phyloP scores from a whole-genome alignment of 2,888 invertebrate genomes.

The Tubulanus polymorphus region DNA sequence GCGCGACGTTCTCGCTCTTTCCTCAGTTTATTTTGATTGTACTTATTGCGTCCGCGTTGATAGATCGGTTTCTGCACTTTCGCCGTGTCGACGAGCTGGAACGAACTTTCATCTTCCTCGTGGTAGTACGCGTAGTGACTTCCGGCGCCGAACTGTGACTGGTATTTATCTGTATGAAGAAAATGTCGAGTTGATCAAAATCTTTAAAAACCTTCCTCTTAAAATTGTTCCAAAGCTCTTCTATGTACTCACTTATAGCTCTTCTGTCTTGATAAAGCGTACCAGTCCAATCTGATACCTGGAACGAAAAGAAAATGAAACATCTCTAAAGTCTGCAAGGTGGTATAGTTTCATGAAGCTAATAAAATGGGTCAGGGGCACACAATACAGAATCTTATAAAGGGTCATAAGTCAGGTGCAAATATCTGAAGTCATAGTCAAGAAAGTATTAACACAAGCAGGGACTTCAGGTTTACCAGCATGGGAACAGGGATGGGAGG shows the following conservation, averaged over 20 bases:
- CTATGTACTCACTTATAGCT: slow-evolving; percentile 61
- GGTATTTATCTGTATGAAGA: slow-evolving; percentile 45
- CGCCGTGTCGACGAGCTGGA: slow-evolving; percentile 95
- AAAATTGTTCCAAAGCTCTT: background rate
- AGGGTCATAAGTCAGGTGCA: too few species aligned
- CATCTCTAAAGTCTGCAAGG: background rate
- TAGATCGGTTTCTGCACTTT: slow-evolving; percentile 61
- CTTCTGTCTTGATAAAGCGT: slow-evolving; percentile 88
- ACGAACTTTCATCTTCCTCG: slow-evolving; percentile 97
- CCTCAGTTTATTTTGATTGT: slow-evolving; percentile 62
- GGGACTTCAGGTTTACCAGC: too few species aligned
- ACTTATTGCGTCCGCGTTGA: slow-evolving; percentile 72
- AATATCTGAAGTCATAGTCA: too few species aligned
- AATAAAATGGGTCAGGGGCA: too few species aligned
- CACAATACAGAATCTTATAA: too few species aligned
- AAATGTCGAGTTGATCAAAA: slow-evolving; percentile 7
- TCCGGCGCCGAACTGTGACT: slow-evolving; percentile 58
- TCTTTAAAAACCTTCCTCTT: background rate
- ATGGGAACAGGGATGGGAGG: too few species aligned
- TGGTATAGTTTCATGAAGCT: too few species aligned
- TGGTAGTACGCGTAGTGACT: slow-evolving; percentile 98
- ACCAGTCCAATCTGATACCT: slow-evolving; percentile 95
- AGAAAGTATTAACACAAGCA: too few species aligned
- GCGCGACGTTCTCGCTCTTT: slow-evolving; percentile 64
- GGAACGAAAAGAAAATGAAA: slow-evolving; percentile 23